These are phyloP conservation scores for Ceyx margarethae DNA, from an alignment of 2,113 vertebrate genomes.

Conservation along the genomic window DNA sequence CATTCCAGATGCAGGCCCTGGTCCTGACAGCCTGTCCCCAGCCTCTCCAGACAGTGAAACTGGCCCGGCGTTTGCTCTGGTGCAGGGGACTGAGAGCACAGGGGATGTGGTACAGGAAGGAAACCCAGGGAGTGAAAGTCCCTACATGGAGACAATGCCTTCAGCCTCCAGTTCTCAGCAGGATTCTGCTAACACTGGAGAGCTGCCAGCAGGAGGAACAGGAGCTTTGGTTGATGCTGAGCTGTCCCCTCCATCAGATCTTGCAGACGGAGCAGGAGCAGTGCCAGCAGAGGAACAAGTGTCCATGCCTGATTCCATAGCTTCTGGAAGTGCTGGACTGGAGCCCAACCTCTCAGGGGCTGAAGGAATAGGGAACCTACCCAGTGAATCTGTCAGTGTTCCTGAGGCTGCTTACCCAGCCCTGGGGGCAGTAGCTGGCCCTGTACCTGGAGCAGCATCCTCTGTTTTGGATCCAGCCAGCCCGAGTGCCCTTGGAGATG, in stretches of 20 bases:
- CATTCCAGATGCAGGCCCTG: neutral
- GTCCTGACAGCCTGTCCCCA: neutral
- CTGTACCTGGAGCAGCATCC: neutral
- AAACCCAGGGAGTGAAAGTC: neutral
- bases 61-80: neutral
- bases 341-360: neutral
- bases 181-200: accelerated
- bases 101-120: neutral
- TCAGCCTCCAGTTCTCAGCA: neutral
- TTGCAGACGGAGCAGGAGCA: neutral
- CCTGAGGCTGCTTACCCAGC: neutral
- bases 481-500: accelerated
- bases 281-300: neutral
- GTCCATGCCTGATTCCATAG: neutral
- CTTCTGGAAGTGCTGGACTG: neutral
- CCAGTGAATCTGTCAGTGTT: neutral
- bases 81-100: neutral
- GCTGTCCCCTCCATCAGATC: neutral
- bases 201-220: neutral
- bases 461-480: neutral
- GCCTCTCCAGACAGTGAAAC: neutral
- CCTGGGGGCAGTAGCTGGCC: neutral
- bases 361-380: neutral
- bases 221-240: neutral
- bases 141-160: neutral